These are phyloP conservation scores for Paguma larvata DNA, from an alignment of 2,797 vertebrate species.

Conservation along the genomic window DNA sequence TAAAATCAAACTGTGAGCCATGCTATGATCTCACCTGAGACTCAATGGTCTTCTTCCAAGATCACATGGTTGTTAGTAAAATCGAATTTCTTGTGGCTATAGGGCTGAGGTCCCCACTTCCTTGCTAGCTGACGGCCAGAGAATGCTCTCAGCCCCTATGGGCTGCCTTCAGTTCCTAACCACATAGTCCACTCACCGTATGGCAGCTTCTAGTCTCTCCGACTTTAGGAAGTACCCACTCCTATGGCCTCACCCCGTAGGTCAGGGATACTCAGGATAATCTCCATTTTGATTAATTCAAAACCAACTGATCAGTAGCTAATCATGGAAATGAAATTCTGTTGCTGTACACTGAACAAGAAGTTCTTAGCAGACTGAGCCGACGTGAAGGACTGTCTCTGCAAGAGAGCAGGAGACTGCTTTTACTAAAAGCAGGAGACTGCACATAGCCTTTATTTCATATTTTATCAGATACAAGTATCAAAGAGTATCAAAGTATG, in stretches of 20 bases:
- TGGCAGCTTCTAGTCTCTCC: neutral
- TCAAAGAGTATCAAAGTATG: too few relatives aligned
- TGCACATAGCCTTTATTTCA: too few relatives aligned
- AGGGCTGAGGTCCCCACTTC: neutral
- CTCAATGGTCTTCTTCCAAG: neutral
- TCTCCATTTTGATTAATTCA: neutral
- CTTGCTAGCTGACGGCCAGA: neutral
- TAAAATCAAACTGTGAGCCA: neutral
- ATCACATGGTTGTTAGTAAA: neutral
- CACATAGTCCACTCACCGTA: neutral
- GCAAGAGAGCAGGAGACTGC: too few relatives aligned
- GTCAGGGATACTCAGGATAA: neutral
- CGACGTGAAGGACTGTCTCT: too few relatives aligned
- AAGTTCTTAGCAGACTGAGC: too few relatives aligned
- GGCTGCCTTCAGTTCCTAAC: neutral
- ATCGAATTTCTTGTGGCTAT: neutral
- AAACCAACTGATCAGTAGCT: neutral
- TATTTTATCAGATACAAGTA: too few relatives aligned
- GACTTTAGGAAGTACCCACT: neutral
- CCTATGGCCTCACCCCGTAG: neutral
- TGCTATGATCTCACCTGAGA: neutral
- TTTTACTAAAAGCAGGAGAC: too few relatives aligned
- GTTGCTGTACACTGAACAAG: too few relatives aligned
- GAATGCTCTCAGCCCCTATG: neutral
- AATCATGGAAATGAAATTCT: neutral